Evolutionary conservation across 1,140 invertebrate species (phyloP).

Genomic region (Ceratina japonica): DNA sequence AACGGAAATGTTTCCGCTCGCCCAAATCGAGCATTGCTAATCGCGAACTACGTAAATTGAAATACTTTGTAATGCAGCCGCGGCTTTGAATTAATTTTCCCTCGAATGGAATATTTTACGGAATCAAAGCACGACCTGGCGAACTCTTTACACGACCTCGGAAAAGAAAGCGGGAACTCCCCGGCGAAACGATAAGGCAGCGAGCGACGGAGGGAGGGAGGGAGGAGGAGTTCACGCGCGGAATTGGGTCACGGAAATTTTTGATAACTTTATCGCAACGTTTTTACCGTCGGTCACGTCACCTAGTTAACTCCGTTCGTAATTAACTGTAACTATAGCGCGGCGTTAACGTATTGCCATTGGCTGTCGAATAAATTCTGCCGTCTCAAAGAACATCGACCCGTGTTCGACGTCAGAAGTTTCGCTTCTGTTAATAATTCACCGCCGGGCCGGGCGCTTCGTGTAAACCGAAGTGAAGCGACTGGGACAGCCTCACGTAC

Average conservation of each 20-base stretch:
- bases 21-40: background rate
- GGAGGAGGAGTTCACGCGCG: background rate
- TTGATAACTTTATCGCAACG: background rate
- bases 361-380: background rate
- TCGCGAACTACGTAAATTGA: background rate
- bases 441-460: background rate
- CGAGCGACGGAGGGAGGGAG: no score
- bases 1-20: background rate
- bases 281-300: background rate
- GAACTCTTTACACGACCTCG: background rate
- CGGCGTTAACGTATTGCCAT: slow-evolving; percentile 15
- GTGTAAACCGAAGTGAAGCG: background rate
- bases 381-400: slow-evolving; percentile 10
- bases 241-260: slow-evolving; percentile 12
- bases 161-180: no score
- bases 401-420: slow-evolving; percentile 19
- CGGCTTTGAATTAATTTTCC: no score
- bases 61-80: background rate
- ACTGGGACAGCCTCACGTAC: no score
- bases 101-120: slow-evolving; percentile 1
- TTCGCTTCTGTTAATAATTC: slow-evolving; percentile 37
- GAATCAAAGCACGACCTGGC: background rate
- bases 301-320: slow-evolving; percentile 15
- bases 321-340: slow-evolving; percentile 4
- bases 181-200: no score